Evolutionary conservation across 92 coral and sea anemone genomes (phyloP).

Genomic region (Epizoanthus rinbou): DNA sequence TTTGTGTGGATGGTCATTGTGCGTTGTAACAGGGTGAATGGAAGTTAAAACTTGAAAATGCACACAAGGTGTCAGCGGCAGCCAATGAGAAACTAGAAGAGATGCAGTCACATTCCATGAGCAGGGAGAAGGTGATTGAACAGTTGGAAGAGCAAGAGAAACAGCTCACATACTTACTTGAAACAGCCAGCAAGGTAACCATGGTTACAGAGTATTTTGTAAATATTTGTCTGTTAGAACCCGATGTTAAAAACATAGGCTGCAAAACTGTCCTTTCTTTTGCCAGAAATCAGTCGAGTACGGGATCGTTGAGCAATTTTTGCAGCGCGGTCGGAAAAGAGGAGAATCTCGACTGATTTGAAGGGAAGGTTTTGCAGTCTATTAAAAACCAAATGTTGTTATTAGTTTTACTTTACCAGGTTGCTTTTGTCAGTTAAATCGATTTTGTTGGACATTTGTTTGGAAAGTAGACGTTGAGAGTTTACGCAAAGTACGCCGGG

Average conservation of each 20-base stretch:
- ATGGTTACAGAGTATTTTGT: background rate
- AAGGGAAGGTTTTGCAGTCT: too few relatives aligned
- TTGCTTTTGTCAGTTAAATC: background rate
- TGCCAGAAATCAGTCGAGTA: too few relatives aligned
- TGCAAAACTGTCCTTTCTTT: too few relatives aligned
- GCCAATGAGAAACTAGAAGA: constrained; percentile 72
- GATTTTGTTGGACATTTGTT: too few relatives aligned
- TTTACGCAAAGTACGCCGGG: too few relatives aligned
- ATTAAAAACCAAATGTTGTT: too few relatives aligned
- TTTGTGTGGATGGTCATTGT: background rate
- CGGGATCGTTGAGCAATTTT: too few relatives aligned
- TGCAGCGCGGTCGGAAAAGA: too few relatives aligned
- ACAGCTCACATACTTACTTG: constrained; percentile 55
- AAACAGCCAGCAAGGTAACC: constrained; percentile 68
- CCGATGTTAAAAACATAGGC: too few relatives aligned
- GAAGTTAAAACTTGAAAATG: constrained; percentile 66
- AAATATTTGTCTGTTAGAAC: background rate
- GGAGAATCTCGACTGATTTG: too few relatives aligned
- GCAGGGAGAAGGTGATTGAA: constrained; percentile 51
- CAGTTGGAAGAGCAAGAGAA: constrained; percentile 75
- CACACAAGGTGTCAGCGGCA: constrained; percentile 60
- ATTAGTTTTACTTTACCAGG: background rate
- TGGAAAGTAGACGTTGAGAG: too few relatives aligned
- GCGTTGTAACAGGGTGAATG: constrained; percentile 38
- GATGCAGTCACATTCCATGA: constrained; percentile 46